Conservation (phyloP, 2,113 vertebrate species). For the Hypomesus transpacificus region DNA sequence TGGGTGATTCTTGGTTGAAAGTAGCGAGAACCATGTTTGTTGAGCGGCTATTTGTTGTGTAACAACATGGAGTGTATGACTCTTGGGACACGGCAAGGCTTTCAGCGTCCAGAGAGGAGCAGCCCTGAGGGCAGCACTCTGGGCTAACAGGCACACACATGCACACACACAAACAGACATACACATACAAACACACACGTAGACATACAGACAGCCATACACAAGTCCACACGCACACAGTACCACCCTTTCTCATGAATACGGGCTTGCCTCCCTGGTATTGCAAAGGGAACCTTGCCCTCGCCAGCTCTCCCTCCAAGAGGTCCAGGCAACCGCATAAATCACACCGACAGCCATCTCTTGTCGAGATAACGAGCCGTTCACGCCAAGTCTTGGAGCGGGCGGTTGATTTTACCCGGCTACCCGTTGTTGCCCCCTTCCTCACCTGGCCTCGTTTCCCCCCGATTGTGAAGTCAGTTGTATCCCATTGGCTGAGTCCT, state of each 20-base stretch:
- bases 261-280: neutral
- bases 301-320: neutral
- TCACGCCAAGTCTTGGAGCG: neutral
- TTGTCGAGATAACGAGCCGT: neutral
- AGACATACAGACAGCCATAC: neutral
- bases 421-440: neutral
- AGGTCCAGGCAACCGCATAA: neutral
- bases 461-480: neutral
- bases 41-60: neutral
- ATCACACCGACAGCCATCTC: constrained; percentile 5
- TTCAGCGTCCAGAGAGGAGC: neutral
- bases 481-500: neutral
- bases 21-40: neutral
- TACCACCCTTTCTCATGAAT: neutral
- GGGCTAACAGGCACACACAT: constrained; percentile 6
- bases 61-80: neutral
- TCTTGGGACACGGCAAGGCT: neutral
- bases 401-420: neutral
- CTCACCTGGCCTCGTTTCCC: neutral
- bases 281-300: neutral
- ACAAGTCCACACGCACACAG: neutral
- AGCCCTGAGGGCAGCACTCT: neutral
- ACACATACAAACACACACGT: constrained; percentile 11
- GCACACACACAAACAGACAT: neutral
- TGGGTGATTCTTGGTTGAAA: neutral